Evolutionary conservation across 2,888 invertebrate genomes (phyloP).

Genomic region (Penaeus monodon): DNA sequence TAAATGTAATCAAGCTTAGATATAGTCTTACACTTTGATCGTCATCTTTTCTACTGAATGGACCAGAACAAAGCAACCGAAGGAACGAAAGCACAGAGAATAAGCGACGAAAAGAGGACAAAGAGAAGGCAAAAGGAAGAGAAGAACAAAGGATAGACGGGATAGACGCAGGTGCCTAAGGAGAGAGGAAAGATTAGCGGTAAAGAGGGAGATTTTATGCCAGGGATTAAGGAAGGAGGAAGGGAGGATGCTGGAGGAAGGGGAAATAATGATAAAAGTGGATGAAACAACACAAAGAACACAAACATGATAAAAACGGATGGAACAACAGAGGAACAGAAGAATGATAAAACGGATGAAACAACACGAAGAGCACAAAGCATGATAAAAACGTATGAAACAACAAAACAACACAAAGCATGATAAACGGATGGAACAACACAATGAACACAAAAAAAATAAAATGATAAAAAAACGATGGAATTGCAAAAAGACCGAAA

Average conservation of each 20-base stretch:
- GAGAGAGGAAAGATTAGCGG: background rate
- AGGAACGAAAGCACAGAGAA: background rate
- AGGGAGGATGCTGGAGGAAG: background rate
- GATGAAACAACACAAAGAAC: no score
- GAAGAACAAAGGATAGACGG: background rate
- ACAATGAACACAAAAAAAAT: no score
- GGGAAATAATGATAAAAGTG: background rate
- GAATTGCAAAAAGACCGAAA: background rate
- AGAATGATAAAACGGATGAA: no score
- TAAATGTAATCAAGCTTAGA: no score
- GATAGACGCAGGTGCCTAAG: background rate
- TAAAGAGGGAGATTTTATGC: background rate
- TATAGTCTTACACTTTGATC: no score
- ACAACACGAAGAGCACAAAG: no score
- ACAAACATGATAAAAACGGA: background rate
- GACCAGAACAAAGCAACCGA: no score
- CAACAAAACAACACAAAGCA: no score
- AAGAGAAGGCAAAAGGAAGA: background rate
- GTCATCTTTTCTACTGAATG: no score
- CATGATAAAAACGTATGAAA: no score
- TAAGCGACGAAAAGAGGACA: background rate
- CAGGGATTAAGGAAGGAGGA: background rate
- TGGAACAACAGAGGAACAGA: background rate
- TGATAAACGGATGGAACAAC: no score
- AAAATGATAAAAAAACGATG: background rate